Conservation (phyloP, 2,888 invertebrate species). For the Sarcophaga rosellei region DNA sequence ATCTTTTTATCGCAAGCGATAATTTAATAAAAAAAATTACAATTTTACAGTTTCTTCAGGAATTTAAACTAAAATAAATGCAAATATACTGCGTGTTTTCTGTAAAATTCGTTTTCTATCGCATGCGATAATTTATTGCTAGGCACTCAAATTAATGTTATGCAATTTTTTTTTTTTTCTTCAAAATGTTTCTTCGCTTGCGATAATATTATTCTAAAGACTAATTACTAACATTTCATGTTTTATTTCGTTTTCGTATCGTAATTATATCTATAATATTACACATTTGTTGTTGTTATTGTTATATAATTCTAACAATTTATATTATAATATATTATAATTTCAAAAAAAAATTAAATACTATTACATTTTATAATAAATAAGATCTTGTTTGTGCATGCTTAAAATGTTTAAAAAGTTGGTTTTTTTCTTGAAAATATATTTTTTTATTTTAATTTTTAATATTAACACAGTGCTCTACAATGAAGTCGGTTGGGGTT, state of each 20-base stretch:
- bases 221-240: background rate
- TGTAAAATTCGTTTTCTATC: no score
- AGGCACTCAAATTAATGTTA: no score
- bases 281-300: background rate
- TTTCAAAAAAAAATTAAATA: background rate
- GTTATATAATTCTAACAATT: background rate
- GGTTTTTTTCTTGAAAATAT: no score
- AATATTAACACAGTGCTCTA: constrained; percentile 27
- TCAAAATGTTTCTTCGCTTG: background rate
- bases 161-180: no score
- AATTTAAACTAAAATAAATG: no score
- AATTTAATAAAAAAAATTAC: no score
- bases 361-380: constrained; percentile 47
- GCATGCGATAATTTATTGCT: no score
- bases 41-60: no score
- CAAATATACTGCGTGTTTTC: no score
- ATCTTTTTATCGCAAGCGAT: no score
- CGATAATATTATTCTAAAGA: background rate
- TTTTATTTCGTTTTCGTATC: background rate
- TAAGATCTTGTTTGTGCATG: constrained; percentile 63
- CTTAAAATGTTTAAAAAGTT: constrained; percentile 23
- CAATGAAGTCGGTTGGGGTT: background rate
- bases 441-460: constrained; percentile 7
- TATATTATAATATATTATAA: background rate
- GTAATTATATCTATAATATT: background rate